Percentiles rank a stretch among this genome's conserved stretches.
phyloP scores from a whole-genome alignment of 2,113 vertebrate genomes.

The Leucosticte australis region DNA sequence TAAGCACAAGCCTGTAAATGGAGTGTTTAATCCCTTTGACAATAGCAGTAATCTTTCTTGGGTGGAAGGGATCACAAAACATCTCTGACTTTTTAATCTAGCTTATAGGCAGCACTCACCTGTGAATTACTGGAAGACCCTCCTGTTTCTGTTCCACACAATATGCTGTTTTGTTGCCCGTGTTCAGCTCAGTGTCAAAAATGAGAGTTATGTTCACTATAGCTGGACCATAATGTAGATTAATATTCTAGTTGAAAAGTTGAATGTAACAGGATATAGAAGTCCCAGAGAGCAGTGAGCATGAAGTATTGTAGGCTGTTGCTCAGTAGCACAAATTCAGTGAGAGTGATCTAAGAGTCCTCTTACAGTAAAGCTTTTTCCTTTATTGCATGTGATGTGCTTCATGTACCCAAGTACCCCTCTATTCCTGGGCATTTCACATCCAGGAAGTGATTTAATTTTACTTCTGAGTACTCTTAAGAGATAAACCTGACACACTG shows the following conservation, averaged over 20 bases:
- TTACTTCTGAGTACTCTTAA: neutral
- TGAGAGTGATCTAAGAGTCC: neutral
- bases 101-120: neutral
- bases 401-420: neutral
- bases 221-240: neutral
- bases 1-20: neutral
- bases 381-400: neutral
- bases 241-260: neutral
- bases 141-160: neutral
- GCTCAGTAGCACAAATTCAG: neutral
- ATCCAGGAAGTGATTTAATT: neutral
- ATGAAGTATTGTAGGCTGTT: neutral
- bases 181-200: neutral
- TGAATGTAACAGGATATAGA: neutral
- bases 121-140: neutral
- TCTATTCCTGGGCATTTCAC: neutral
- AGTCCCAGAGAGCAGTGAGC: neutral
- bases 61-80: neutral
- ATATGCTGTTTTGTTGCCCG: neutral
- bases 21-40: neutral
- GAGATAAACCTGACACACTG: neutral
- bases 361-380: neutral
- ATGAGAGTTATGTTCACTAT: neutral
- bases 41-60: neutral
- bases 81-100: neutral